Evolutionary conservation across 2,888 invertebrate genomes (phyloP).

Genomic region (Ochropleura leucogaster): DNA sequence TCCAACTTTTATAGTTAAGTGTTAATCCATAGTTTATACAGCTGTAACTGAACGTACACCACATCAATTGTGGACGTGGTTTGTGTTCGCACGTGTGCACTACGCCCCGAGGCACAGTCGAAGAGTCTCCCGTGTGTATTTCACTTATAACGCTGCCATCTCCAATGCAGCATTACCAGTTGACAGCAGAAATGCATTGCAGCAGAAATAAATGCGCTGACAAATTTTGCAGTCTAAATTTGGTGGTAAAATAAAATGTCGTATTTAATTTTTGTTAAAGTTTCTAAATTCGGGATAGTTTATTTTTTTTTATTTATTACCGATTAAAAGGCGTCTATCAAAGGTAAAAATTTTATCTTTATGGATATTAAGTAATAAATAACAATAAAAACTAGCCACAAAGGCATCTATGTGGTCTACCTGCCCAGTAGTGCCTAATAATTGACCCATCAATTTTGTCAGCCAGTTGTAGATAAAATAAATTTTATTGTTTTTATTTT

Average conservation of each 20-base stretch:
- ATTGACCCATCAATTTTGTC: neutral
- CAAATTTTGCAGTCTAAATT: neutral
- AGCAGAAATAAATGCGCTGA: neutral
- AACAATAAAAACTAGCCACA: neutral
- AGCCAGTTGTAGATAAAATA: neutral
- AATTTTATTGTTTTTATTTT: neutral
- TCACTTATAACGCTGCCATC: neutral
- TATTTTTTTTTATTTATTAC: neutral
- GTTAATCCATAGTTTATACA: neutral
- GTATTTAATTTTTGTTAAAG: neutral
- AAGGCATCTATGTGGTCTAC: neutral
- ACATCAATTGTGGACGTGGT: constrained; percentile 9
- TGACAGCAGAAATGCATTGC: neutral
- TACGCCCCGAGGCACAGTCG: constrained; percentile 4
- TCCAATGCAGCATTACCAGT: neutral
- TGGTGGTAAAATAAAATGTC: neutral
- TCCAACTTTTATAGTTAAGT: neutral
- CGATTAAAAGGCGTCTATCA: no score
- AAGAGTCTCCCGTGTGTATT: neutral
- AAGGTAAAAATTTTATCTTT: no score
- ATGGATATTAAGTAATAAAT: neutral
- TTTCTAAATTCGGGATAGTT: neutral
- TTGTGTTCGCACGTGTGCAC: constrained; percentile 18
- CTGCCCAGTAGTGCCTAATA: neutral
- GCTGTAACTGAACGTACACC: neutral